Evolutionary conservation across 2,113 vertebrate species (phyloP).

Genomic region (Cryptotis parvus): DNA sequence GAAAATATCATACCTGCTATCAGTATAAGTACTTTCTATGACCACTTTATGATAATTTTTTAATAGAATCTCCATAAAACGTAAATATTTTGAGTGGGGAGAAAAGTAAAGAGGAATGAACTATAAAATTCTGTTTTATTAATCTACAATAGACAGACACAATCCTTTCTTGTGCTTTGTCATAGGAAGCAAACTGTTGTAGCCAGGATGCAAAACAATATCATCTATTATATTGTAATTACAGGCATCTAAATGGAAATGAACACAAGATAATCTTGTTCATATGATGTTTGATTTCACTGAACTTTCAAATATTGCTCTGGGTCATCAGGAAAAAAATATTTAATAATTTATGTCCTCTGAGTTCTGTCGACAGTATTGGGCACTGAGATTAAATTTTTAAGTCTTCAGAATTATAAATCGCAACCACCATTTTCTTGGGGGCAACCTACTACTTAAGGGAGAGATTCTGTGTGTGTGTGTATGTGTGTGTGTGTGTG

Average conservation of each 20-base stretch:
- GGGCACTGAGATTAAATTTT: not conserved
- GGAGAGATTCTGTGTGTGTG: not conserved
- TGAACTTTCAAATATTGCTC: not conserved
- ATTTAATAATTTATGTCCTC: not conserved
- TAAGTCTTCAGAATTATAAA: not conserved
- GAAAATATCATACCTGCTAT: slow-evolving; percentile 13
- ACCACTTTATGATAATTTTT: not conserved
- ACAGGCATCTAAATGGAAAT: not conserved
- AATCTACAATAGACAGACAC: not conserved
- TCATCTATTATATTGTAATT: not conserved
- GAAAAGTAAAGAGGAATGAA: not conserved
- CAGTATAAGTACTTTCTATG: not conserved
- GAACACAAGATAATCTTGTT: not conserved
- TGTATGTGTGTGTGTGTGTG: no score
- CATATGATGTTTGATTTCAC: not conserved
- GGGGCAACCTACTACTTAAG: not conserved
- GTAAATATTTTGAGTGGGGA: not conserved
- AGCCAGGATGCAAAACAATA: not conserved
- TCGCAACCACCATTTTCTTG: not conserved
- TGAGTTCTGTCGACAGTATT: not conserved
- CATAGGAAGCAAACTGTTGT: not conserved
- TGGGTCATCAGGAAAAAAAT: not conserved
- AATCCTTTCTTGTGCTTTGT: not conserved
- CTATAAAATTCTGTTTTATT: not conserved
- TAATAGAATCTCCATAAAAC: not conserved